Percentiles rank a stretch among this genome's conserved stretches.
These are phyloP conservation scores for Oligia strigilis DNA, from an alignment of 2,888 invertebrate genomes.

Conservation along the genomic window DNA sequence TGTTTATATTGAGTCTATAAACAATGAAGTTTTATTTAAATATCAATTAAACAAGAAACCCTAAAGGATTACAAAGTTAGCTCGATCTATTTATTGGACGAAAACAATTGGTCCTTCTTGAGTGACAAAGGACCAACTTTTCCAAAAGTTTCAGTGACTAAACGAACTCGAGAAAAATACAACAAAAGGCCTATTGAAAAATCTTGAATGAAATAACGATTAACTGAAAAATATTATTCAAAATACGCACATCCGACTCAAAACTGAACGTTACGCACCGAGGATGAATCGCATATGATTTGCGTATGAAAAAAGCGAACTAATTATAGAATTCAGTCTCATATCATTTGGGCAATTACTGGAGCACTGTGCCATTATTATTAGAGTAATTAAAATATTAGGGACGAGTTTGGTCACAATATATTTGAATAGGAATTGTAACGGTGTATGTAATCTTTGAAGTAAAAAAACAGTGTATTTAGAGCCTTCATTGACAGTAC, in stretches of 20 bases:
- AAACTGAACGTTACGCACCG: slow-evolving; percentile 30
- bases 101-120: slow-evolving; percentile 4
- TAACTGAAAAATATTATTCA: not conserved
- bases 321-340: slow-evolving; percentile 56
- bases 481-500: not conserved
- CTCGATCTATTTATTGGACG: not conserved
- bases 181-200: not conserved
- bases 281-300: slow-evolving; percentile 55
- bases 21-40: not conserved
- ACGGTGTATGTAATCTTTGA: not conserved
- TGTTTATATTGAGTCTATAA: slow-evolving; percentile 18
- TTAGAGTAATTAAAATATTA: slow-evolving; percentile 40
- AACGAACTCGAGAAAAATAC: not conserved
- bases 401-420: not conserved
- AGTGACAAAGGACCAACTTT: not conserved
- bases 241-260: not conserved
- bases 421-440: not conserved
- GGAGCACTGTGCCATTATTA: slow-evolving; percentile 30
- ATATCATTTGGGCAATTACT: slow-evolving; percentile 37
- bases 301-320: slow-evolving; percentile 45
- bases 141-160: not conserved
- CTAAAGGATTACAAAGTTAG: not conserved
- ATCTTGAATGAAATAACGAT: not conserved
- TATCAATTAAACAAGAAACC: not conserved
- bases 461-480: not conserved